These are phyloP conservation scores for Procambarus virginalis DNA, from an alignment of 1,140 invertebrate genomes.

Conservation along the genomic window DNA sequence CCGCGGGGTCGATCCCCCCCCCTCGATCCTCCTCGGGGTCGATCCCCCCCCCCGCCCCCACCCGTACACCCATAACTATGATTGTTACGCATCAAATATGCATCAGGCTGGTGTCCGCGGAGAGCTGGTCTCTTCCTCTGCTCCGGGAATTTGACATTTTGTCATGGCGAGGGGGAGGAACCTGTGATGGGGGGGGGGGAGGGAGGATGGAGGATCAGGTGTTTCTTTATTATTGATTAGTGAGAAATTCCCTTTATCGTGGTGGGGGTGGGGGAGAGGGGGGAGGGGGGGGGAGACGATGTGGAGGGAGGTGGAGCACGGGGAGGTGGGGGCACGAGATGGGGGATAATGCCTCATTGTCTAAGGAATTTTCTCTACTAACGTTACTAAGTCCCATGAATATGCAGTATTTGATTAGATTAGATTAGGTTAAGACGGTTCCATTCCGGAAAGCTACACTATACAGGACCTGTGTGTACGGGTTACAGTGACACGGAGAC, in stretches of 20 bases:
- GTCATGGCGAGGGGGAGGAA: neutral
- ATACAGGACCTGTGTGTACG: too few relatives aligned
- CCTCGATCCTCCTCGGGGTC: neutral
- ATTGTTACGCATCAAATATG: constrained; percentile 61
- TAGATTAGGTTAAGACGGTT: too few relatives aligned
- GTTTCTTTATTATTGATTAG: constrained; percentile 29
- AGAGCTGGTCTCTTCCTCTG: neutral
- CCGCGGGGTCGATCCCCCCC: neutral
- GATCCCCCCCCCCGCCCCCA: neutral
- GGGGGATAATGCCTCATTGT: too few relatives aligned
- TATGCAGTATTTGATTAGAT: too few relatives aligned
- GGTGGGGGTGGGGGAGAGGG: neutral
- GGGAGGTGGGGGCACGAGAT: too few relatives aligned
- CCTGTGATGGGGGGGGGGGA: too few relatives aligned
- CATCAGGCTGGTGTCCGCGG: constrained; percentile 43
- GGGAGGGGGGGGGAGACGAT: neutral
- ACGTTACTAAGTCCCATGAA: too few relatives aligned
- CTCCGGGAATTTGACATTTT: constrained; percentile 51
- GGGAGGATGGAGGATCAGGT: neutral
- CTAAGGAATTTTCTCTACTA: too few relatives aligned
- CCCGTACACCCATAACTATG: constrained; percentile 48
- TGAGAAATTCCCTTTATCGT: constrained; percentile 49
- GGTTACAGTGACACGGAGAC: too few relatives aligned
- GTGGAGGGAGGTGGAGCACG: neutral
- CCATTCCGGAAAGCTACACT: too few relatives aligned